Conservation (phyloP, 2,888 invertebrate species). For the Pyrgus malvae region DNA sequence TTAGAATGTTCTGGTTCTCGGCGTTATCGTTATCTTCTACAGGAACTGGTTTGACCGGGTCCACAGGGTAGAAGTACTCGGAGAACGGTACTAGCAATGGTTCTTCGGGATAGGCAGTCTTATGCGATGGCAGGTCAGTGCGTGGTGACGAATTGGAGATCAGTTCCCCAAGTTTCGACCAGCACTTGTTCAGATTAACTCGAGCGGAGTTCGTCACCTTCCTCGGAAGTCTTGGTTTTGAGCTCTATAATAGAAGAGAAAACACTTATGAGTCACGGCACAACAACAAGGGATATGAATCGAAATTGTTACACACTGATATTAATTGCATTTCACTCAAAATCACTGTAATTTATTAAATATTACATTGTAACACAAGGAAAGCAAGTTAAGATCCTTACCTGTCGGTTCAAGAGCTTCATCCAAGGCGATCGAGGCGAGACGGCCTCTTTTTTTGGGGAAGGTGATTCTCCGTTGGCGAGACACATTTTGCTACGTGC, state of each 20-base stretch:
- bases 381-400: constrained; percentile 49
- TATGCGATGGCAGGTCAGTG: constrained; percentile 73
- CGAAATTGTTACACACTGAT: neutral
- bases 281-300: neutral
- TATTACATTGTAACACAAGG: neutral
- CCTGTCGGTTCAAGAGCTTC: constrained; percentile 80
- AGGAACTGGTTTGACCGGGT: constrained; percentile 67
- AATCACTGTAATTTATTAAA: too few relatives aligned
- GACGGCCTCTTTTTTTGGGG: constrained; percentile 66
- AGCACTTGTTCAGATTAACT: constrained; percentile 85
- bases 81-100: constrained; percentile 67
- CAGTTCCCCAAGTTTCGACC: constrained; percentile 83
- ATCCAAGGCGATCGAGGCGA: constrained; percentile 81
- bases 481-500: constrained; percentile 75
- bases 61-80: constrained; percentile 66
- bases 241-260: constrained; percentile 71
- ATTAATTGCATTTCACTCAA: neutral
- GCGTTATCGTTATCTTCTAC: constrained; percentile 70
- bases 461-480: constrained; percentile 71
- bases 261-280: constrained; percentile 24
- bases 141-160: constrained; percentile 72
- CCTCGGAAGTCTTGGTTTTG: constrained; percentile 81
- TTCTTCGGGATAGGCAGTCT: constrained; percentile 71
- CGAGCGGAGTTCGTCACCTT: constrained; percentile 80
- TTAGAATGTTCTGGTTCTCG: constrained; percentile 71